Evolutionary conservation across 1,140 invertebrate species (phyloP), one percentile per base, ranked within the genome.

Genomic region (Druon quercuslanigerum): DNA sequence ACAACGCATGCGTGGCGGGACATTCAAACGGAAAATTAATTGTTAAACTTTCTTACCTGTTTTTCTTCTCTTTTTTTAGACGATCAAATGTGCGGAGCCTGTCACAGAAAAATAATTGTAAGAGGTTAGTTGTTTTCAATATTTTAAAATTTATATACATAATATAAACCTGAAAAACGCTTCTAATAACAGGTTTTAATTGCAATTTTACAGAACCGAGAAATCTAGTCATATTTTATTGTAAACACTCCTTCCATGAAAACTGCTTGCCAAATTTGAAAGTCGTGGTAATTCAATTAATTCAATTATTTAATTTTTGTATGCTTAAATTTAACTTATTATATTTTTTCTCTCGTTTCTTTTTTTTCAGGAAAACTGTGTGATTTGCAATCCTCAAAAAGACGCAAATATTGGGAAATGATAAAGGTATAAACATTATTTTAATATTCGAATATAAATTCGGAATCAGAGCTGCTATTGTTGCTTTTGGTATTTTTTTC

Each of bases 211-310:
- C 90, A 89, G 95, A 96, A 86, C 93, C 93, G 13, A 94, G 93
- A 83, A 94, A 95, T 89, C 90, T 98, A 80, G 91, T 95, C 76
- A 93, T 97, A 56, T 99, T 98, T 88, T 96, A 96, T 87, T 99
- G 97, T 87, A 95, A 95, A 79, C 98, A 99, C 92, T 93, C 94
- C 0, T 98, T 98, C 89, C 98, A 99, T 89, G 94, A 96, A 87
- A 93, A 94, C 76, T 99, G 98, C 91, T 88, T 98, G 79, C 93
- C 94, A 56, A 88, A 89, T 79, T 85, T 90, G 52, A 82, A 91
- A 82, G 73, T 87, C 70, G 82, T 90, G 54, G 90, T 90, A 82
- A 19, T 82, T 85, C 82, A 25, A 50, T 80, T 76, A 46, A 51
- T 74, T 79, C 25, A 33, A 54, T 57, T 78, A 66, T 40, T 60